phyloP scores from a whole-genome alignment of 2,888 invertebrate genomes.

The Calephelis perditalis region DNA sequence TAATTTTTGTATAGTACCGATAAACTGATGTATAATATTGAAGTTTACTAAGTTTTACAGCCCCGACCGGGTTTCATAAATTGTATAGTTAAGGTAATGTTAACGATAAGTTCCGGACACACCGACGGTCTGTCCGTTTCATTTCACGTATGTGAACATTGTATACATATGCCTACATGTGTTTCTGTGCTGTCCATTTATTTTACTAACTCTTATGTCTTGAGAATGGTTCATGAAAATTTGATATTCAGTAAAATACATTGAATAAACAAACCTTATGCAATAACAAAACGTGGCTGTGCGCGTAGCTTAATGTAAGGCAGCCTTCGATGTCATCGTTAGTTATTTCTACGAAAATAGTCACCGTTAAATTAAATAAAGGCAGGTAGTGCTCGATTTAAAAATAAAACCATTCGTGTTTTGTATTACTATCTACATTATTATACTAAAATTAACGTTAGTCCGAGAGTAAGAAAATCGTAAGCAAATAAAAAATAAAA shows the following conservation, averaged over 20 bases:
- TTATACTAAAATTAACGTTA: constrained; percentile 3
- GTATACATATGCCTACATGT: constrained; percentile 27
- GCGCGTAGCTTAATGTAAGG: constrained; percentile 6
- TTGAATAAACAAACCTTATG: constrained; percentile 7
- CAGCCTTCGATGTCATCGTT: constrained; percentile 5
- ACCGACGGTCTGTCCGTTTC: constrained; percentile 10
- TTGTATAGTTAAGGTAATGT: constrained; percentile 68
- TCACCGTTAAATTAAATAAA: not conserved
- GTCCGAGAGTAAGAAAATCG: not conserved
- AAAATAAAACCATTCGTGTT: not conserved
- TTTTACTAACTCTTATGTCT: constrained; percentile 27
- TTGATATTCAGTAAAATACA: constrained; percentile 10
- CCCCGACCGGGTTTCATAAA: constrained; percentile 49
- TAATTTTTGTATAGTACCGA: constrained; percentile 76
- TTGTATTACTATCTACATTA: constrained; percentile 3
- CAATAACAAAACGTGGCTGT: constrained; percentile 11
- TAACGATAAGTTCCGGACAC: constrained; percentile 35
- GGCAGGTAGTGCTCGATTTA: not conserved
- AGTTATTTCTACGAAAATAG: constrained; percentile 4
- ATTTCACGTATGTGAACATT: constrained; percentile 19
- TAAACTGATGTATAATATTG: constrained; percentile 63
- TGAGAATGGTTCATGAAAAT: constrained; percentile 36
- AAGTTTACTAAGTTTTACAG: constrained; percentile 60
- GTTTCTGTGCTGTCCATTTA: constrained; percentile 27
- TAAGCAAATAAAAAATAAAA: constrained; percentile 3